These are phyloP conservation scores for Aphaenogaster ashmeadi DNA, from an alignment of 1,140 invertebrate species.

Conservation along the genomic window DNA sequence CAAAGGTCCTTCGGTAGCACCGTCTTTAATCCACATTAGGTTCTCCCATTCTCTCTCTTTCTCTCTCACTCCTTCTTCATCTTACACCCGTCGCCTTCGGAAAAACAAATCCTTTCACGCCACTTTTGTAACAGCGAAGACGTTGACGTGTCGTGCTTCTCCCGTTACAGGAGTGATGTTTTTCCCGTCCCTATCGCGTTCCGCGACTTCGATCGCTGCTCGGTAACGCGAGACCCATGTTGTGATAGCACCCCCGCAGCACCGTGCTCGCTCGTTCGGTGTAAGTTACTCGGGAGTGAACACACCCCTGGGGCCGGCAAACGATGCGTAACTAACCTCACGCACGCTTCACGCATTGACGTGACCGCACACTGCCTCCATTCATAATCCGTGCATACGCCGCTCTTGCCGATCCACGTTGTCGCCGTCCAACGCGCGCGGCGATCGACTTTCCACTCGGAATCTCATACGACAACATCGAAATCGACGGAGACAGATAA, in stretches of 20 bases:
- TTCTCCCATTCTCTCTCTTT: not conserved
- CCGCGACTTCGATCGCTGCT: constrained; percentile 39
- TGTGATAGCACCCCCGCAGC: constrained; percentile 68
- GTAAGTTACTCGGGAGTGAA: constrained; percentile 80
- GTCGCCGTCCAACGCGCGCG: constrained; percentile 12
- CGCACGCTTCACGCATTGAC: constrained; percentile 84
- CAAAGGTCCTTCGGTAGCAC: constrained; percentile 41
- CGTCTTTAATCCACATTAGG: constrained; percentile 9
- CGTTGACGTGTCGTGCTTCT: constrained; percentile 27
- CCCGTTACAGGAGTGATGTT: constrained; percentile 20
- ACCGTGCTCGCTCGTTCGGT: constrained; percentile 68
- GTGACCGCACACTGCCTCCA: constrained; percentile 83
- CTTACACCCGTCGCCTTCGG: not conserved
- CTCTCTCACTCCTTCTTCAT: not conserved
- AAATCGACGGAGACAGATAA: not conserved
- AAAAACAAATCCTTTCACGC: constrained; percentile 35
- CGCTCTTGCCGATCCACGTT: constrained; percentile 1
- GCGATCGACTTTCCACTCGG: not conserved
- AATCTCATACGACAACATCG: constrained; percentile 1
- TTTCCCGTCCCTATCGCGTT: constrained; percentile 31
- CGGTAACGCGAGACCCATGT: constrained; percentile 68
- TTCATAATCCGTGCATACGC: constrained; percentile 81
- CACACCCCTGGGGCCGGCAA: constrained; percentile 83
- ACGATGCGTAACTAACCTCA: constrained; percentile 86
- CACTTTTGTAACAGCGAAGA: constrained; percentile 13